Evolutionary conservation across 2,888 invertebrate species (phyloP).

Genomic region (Rugalucina vietnamica): DNA sequence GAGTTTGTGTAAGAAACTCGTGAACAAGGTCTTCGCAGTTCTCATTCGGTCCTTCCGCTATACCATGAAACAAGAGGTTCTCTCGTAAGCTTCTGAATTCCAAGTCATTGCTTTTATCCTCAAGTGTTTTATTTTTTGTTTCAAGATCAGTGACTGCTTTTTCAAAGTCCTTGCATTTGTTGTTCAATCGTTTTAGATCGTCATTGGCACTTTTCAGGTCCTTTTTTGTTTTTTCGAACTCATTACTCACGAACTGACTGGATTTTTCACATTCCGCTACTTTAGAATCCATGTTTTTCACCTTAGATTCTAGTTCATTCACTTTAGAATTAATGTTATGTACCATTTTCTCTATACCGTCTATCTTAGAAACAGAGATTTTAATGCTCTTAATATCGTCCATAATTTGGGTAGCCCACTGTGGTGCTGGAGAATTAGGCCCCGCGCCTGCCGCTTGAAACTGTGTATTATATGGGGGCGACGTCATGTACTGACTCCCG

Average conservation of each 20-base stretch:
- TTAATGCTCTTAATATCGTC: not conserved
- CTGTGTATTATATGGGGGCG: not conserved
- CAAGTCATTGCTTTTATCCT: not conserved
- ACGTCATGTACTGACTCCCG: not conserved
- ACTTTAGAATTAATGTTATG: not conserved
- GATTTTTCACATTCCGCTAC: not conserved
- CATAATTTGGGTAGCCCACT: not conserved
- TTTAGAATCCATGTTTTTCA: not conserved
- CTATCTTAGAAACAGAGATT: not conserved
- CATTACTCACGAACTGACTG: not conserved
- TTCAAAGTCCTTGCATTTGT: not conserved
- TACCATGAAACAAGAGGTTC: not conserved
- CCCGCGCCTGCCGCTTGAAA: not conserved
- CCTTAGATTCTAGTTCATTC: not conserved
- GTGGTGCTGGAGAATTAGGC: not conserved
- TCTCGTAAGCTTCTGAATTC: slow-evolving; percentile 1
- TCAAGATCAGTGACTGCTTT: not conserved
- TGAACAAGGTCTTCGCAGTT: not conserved
- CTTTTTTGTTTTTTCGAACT: not conserved
- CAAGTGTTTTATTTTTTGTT: not conserved
- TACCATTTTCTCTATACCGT: not conserved
- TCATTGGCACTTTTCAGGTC: not conserved
- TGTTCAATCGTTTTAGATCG: not conserved
- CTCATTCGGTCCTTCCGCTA: not conserved
- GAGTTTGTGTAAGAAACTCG: not conserved